Percentiles rank a stretch among this genome's conserved stretches.
phyloP scores from a whole-genome alignment of 2,797 vertebrate species.

The Syngnathus rostellatus region DNA sequence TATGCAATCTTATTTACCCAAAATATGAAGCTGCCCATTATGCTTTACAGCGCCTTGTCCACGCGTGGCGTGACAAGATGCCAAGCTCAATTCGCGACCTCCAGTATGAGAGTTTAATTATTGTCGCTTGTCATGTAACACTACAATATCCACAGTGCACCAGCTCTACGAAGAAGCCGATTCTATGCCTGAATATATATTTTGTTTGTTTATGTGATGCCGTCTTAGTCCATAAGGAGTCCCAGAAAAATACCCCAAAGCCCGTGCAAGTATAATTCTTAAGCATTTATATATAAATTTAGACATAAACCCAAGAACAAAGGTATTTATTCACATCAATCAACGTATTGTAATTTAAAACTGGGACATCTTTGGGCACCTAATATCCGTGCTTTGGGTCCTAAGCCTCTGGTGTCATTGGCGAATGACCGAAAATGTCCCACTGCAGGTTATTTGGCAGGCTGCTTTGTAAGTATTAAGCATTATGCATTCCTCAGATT shows the following conservation, averaged over 20 bases:
- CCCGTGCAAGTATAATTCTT: no score
- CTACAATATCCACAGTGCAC: slow-evolving; percentile 48
- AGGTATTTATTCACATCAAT: not conserved
- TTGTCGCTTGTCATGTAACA: slow-evolving; percentile 11
- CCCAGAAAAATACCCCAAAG: not conserved
- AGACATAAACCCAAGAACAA: not conserved
- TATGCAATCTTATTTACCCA: not conserved
- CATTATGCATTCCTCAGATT: not conserved
- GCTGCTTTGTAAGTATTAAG: slow-evolving; percentile 71
- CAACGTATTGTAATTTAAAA: not conserved
- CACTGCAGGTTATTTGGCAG: slow-evolving; percentile 71
- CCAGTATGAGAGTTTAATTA: not conserved
- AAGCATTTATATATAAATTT: not conserved
- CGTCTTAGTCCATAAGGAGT: not conserved
- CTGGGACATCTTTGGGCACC: slow-evolving; percentile 39
- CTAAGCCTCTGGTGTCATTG: slow-evolving; percentile 73
- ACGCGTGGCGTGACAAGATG: not conserved
- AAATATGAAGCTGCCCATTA: not conserved
- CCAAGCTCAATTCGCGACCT: not conserved
- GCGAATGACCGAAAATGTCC: slow-evolving; percentile 80
- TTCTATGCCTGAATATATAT: slow-evolving; percentile 15
- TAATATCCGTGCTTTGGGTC: slow-evolving; percentile 41
- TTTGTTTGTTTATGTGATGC: not conserved
- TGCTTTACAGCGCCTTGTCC: no score
- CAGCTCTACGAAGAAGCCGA: not conserved